These are phyloP conservation scores for Thryonomys swinderianus DNA, from an alignment of 2,113 vertebrate species.

Conservation along the genomic window DNA sequence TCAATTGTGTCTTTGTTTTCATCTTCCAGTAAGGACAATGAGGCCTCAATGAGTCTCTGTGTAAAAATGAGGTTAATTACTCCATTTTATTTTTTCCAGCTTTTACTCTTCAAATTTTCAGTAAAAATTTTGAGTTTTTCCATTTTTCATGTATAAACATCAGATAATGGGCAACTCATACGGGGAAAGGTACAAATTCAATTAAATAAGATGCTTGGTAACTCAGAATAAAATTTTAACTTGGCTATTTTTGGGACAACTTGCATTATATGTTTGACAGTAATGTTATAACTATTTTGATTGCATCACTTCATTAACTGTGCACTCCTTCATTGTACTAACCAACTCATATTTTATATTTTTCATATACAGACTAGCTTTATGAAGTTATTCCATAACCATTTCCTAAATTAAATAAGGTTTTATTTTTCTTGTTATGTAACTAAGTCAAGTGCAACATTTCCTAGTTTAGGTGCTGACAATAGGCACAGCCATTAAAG, in stretches of 20 bases:
- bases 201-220: neutral
- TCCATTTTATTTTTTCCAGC: neutral
- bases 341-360: neutral
- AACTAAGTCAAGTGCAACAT: neutral
- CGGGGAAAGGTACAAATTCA: neutral
- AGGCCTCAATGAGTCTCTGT: constrained; percentile 43
- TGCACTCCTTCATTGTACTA: neutral
- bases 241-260: neutral
- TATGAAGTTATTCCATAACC: neutral
- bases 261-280: neutral
- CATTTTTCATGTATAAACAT: constrained; percentile 19
- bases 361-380: neutral
- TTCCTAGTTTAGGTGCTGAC: neutral
- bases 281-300: constrained; percentile 1
- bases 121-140: constrained; percentile 24
- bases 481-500: neutral
- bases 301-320: neutral
- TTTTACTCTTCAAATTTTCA: constrained; percentile 31
- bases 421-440: neutral
- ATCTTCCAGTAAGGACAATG: neutral
- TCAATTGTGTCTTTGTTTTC: constrained; percentile 65
- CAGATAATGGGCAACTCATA: neutral
- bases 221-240: neutral
- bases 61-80: constrained; percentile 17
- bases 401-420: neutral